Base-by-base conservation (phyloP, 2,113 vertebrate genomes). In the Ciconia maguari region DNA sequence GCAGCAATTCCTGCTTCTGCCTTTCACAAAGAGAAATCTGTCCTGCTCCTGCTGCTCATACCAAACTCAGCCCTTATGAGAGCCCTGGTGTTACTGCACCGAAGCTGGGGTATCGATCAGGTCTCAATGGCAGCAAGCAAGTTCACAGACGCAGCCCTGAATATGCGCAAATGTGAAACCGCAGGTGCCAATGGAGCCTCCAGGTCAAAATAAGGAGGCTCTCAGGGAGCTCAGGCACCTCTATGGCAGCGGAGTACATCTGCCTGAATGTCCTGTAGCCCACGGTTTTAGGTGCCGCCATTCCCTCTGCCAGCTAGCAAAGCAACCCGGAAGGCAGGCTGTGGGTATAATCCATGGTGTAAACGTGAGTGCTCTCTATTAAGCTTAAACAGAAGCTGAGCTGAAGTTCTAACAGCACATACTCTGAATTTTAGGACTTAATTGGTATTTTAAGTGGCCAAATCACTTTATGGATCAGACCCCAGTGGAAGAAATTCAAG, bases 391-490 rank as follows among this genome's bases (percentile, higher is more conserved):
- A 80, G 79, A 83, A 92, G 46, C 66, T 87, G 55, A 75, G 18
- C n/a, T 52, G 80, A 61, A 90, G 44, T 60, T 92, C 66, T 80
- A 72, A 79, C 52, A 76, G 44, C 25, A 64, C 48, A 27, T 57
- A 65, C 13, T 44, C 62, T 19, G 49, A 93, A 79, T 29, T 83
- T 86, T 4, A 87, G 65, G 42, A 61, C 60, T 51, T 42, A 82
- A 82, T 10, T 86, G 41, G 62, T 93, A 51, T 76, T 96, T 85
- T 83, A 74, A 86, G 71, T 61, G 71, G 55, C n/a, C 24, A 87
- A 91, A 81, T 61, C 57, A 60, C 14, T 84, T 86, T 48, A 91
- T 66, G 80, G 77, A 89, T 95, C 80, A 91, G 44, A 83, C 21
- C 22, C 17, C 68, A 54, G n/a, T 55, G 60, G 46, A 78, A 92